These are phyloP conservation scores for Cisticola juncidis DNA, from an alignment of 2,113 vertebrate species.

Conservation along the genomic window DNA sequence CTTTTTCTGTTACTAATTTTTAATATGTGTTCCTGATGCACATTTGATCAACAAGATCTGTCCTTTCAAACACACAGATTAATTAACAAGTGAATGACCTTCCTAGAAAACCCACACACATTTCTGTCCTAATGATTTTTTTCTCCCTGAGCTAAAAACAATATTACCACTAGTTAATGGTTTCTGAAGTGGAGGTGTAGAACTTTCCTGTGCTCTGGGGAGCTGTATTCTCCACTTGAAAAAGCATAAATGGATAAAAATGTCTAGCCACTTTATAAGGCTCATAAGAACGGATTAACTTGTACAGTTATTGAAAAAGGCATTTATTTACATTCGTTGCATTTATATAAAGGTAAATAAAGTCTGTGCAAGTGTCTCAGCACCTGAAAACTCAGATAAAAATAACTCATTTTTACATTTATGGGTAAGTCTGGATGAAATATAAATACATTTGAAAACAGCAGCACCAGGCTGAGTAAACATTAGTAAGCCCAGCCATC, in stretches of 20 bases:
- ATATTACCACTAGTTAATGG: background rate
- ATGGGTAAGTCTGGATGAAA: background rate
- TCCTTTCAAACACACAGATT: background rate
- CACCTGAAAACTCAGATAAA: background rate
- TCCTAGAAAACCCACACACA: background rate
- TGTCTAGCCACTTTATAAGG: constrained; percentile 24
- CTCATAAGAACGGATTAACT: background rate
- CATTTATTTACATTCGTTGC: background rate
- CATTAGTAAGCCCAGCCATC: constrained; percentile 14
- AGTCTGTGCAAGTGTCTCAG: background rate
- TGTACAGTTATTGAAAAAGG: background rate
- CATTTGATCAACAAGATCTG: background rate
- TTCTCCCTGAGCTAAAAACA: background rate
- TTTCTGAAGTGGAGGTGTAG: background rate
- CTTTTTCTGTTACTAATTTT: background rate
- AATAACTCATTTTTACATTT: background rate
- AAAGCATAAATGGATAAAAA: background rate
- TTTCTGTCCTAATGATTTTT: background rate
- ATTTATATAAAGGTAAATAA: background rate
- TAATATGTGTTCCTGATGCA: background rate
- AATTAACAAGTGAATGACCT: background rate
- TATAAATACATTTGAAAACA: background rate
- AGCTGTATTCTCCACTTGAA: background rate
- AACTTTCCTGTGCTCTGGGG: background rate
- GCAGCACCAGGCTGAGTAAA: background rate